Evolutionary conservation across 2,113 vertebrate species (phyloP).

Genomic region (Thamnophis sirtalis): DNA sequence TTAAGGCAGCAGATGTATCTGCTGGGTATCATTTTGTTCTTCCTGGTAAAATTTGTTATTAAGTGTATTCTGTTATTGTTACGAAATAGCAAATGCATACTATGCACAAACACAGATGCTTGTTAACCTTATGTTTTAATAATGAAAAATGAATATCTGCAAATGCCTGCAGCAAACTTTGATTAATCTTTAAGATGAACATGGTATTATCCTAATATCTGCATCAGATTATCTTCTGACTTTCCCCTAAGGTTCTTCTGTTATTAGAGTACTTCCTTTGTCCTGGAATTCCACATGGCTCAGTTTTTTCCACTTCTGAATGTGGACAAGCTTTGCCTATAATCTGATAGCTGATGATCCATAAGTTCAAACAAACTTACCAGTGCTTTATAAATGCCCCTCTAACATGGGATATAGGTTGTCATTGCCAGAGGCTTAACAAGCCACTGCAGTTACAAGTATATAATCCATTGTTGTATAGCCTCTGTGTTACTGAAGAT

Average conservation of each 20-base stretch:
- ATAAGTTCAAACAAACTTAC: neutral
- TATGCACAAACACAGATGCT: neutral
- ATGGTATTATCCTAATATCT: neutral
- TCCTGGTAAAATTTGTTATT: neutral
- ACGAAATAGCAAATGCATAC: neutral
- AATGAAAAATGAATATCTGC: neutral
- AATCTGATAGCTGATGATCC: neutral
- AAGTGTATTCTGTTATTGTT: neutral
- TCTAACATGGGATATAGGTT: neutral
- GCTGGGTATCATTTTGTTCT: neutral
- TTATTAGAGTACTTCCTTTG: neutral
- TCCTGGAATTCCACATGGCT: neutral
- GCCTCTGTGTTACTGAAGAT: neutral
- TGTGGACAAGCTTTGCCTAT: neutral
- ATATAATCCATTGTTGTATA: neutral
- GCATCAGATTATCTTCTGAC: neutral
- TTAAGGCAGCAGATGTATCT: neutral
- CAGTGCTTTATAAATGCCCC: neutral
- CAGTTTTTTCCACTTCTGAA: neutral
- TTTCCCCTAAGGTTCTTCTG: neutral
- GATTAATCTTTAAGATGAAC: neutral
- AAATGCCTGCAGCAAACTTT: neutral
- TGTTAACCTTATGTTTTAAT: neutral
- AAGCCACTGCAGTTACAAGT: neutral
- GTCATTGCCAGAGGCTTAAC: neutral